phyloP scores from a whole-genome alignment of 2,113 vertebrate genomes.

The Micronycteris hirsuta region DNA sequence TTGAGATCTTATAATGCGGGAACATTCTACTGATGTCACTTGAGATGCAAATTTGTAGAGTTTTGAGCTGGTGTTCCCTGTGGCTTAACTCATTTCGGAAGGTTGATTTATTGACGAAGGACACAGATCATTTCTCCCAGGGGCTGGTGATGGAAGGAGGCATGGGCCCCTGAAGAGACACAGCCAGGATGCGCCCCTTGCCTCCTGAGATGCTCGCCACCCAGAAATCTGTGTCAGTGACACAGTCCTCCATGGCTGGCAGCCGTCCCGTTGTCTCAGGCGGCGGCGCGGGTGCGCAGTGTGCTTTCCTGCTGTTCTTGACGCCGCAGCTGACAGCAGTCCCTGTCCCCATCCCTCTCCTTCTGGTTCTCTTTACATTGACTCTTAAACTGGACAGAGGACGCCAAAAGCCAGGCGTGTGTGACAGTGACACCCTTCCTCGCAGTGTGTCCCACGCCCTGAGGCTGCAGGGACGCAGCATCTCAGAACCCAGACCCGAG shows the following conservation, averaged over 20 bases:
- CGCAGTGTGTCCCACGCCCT: not conserved
- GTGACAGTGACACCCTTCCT: slow-evolving; percentile 14
- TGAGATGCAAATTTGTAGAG: not conserved
- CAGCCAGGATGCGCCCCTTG: rapidly evolving
- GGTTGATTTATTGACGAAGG: not conserved
- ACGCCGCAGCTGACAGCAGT: not conserved
- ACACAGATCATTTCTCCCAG: not conserved
- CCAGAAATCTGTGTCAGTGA: not conserved
- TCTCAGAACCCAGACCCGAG: not conserved
- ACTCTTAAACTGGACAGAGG: slow-evolving; percentile 24
- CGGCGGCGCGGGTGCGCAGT: not conserved
- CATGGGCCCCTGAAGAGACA: not conserved
- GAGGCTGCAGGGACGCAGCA: not conserved
- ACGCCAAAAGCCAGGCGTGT: not conserved
- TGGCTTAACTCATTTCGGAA: not conserved
- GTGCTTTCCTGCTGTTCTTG: not conserved
- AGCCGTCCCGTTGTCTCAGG: not conserved
- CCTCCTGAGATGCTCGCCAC: not conserved
- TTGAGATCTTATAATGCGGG: not conserved
- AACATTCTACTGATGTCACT: not conserved
- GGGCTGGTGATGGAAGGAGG: not conserved
- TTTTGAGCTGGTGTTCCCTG: not conserved
- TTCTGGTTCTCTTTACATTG: slow-evolving; percentile 1
- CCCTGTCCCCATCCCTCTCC: not conserved
- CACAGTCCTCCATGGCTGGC: not conserved